phyloP scores from a whole-genome alignment of 1,140 invertebrate species.

The Caenorhabditis brenneri region DNA sequence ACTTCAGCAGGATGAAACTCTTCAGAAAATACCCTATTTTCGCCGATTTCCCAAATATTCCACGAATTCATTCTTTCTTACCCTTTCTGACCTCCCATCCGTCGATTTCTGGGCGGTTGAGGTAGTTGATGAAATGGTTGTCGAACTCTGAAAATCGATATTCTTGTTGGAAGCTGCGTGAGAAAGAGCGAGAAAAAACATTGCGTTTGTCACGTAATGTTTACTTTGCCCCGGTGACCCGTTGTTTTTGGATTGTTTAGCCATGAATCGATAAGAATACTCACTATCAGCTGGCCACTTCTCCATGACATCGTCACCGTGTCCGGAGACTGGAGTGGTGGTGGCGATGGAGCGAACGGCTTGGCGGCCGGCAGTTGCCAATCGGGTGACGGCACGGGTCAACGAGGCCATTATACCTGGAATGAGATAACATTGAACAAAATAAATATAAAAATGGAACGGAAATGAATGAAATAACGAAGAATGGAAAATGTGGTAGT shows the following conservation, averaged over 20 bases:
- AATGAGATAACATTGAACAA: not conserved
- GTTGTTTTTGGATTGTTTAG: not conserved
- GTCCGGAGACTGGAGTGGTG: constrained; percentile 47
- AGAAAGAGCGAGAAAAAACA: constrained; percentile 23
- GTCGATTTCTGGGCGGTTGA: constrained; percentile 88
- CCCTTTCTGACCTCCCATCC: constrained; percentile 86
- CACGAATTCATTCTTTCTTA: not conserved
- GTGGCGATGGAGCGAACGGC: constrained; percentile 56
- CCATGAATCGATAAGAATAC: constrained; percentile 25
- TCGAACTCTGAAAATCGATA: constrained; percentile 63
- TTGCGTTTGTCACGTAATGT: not conserved
- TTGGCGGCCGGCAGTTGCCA: constrained; percentile 30
- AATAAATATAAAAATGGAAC: not conserved
- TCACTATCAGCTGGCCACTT: constrained; percentile 70
- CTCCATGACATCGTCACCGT: constrained; percentile 68
- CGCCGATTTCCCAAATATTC: too few species aligned
- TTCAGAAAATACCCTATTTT: too few species aligned
- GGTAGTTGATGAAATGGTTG: constrained; percentile 75
- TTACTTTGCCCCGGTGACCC: not conserved
- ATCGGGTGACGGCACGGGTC: constrained; percentile 21
- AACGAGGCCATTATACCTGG: constrained; percentile 50
- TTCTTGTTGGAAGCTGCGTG: not conserved
- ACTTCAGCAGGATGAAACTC: too few species aligned
- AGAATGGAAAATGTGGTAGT: not conserved
- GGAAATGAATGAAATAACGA: not conserved